phyloP scores from a whole-genome alignment of 2,888 invertebrate species.

The Boloria euphrosyne region DNA sequence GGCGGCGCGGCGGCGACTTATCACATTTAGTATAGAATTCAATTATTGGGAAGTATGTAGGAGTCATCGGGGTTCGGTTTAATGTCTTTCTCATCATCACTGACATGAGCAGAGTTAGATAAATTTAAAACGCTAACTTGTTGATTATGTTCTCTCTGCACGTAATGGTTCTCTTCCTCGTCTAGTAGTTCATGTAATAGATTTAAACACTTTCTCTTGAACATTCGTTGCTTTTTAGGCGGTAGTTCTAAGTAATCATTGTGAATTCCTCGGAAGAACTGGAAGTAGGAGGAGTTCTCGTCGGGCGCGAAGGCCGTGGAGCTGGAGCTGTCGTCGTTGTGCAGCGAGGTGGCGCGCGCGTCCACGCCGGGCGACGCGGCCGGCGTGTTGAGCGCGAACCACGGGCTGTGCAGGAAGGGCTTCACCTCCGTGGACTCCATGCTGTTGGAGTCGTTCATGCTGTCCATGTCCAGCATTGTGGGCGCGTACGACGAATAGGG shows the following conservation, averaged over 20 bases:
- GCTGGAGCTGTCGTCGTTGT: conserved; percentile 52
- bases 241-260: conserved; percentile 65
- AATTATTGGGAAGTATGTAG: conserved; percentile 25
- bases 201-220: conserved; percentile 63
- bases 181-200: conserved; percentile 67
- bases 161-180: conserved; percentile 52
- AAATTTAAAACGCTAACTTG: conserved; percentile 36
- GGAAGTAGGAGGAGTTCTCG: conserved; percentile 68
- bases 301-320: conserved; percentile 59
- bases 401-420: conserved; percentile 48
- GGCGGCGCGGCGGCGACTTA: not conserved
- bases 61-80: conserved; percentile 29
- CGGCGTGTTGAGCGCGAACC: conserved; percentile 45
- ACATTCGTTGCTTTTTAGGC: conserved; percentile 56
- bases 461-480: conserved; percentile 50
- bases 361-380: conserved; percentile 29
- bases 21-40: not conserved
- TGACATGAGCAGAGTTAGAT: conserved; percentile 29
- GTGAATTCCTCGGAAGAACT: conserved; percentile 72
- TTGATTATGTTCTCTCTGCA: conserved; percentile 22
- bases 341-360: conserved; percentile 33
- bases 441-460: conserved; percentile 26
- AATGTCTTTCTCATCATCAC: conserved; percentile 32
- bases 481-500: conserved; percentile 53
- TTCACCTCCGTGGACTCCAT: conserved; percentile 48